These are phyloP conservation scores for Calephelis nemesis DNA, from an alignment of 1,140 invertebrate genomes.

Conservation along the genomic window DNA sequence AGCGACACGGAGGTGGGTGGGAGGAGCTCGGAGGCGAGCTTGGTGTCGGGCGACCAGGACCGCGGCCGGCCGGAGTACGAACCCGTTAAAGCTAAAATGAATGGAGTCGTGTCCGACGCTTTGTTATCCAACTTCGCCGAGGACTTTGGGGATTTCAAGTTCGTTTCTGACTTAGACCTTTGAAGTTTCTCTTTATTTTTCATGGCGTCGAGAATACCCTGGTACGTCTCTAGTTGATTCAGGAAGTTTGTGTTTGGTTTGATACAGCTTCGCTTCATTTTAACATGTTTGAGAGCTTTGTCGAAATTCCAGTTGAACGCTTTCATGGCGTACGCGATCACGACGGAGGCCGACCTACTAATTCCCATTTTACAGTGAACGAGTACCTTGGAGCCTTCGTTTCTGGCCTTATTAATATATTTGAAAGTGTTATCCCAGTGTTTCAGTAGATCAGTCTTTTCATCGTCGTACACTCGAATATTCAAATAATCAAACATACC, in stretches of 20 bases:
- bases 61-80: conserved; percentile 83
- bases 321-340: conserved; percentile 99
- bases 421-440: conserved; percentile 98
- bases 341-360: conserved; percentile 98
- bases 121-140: conserved; percentile 72
- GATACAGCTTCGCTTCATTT: conserved; percentile 93
- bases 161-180: conserved; percentile 95
- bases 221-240: conserved; percentile 96
- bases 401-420: conserved; percentile 96
- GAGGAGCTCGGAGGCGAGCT: conserved; percentile 80
- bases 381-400: conserved; percentile 93
- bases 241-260: conserved; percentile 98
- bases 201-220: conserved; percentile 97
- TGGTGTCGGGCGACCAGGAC: conserved; percentile 90
- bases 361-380: conserved; percentile 99
- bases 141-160: conserved; percentile 86
- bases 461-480: conserved; percentile 97
- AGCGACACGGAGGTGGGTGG: conserved; percentile 81
- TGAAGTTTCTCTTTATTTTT: conserved; percentile 95
- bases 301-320: conserved; percentile 96
- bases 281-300: conserved; percentile 93
- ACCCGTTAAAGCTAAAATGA: conserved; percentile 78
- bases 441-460: conserved; percentile 96
- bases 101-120: conserved; percentile 79
- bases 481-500: conserved; percentile 98